Evolutionary conservation across 2,113 vertebrate genomes (phyloP).

Genomic region (Microcebus lehilahytsara): DNA sequence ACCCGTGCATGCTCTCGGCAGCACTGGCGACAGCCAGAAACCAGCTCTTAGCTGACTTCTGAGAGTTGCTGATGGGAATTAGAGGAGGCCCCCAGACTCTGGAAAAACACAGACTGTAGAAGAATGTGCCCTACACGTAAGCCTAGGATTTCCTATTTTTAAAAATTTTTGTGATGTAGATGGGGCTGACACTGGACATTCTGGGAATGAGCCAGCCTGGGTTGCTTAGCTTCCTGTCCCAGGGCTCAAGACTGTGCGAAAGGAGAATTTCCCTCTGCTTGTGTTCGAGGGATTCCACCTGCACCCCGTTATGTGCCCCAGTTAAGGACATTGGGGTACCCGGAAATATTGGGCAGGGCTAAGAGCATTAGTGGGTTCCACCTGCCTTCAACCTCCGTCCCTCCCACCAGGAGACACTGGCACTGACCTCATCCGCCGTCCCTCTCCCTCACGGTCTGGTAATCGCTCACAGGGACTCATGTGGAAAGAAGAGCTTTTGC

Average conservation of each 20-base stretch:
- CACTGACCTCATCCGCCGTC: not conserved
- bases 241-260: not conserved
- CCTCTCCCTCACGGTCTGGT: not conserved
- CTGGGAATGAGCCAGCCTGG: not conserved
- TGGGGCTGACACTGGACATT: not conserved
- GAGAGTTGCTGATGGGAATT: not conserved
- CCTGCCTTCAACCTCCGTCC: not conserved
- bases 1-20: not conserved
- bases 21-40: not conserved
- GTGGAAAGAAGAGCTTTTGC: not conserved
- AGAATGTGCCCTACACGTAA: not conserved
- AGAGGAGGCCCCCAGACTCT: not conserved
- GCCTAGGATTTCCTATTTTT: not conserved
- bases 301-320: not conserved
- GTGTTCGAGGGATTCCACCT: not conserved
- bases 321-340: not conserved
- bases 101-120: not conserved
- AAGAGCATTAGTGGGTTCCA: not conserved
- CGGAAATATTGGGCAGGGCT: not conserved
- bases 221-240: not conserved
- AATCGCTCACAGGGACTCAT: not conserved
- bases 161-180: not conserved
- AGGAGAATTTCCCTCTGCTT: not conserved
- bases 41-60: not conserved
- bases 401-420: not conserved